Evolutionary conservation across 2,797 vertebrate species (phyloP), one percentile per base, ranked within the genome.

Genomic region (Lemur catta): DNA sequence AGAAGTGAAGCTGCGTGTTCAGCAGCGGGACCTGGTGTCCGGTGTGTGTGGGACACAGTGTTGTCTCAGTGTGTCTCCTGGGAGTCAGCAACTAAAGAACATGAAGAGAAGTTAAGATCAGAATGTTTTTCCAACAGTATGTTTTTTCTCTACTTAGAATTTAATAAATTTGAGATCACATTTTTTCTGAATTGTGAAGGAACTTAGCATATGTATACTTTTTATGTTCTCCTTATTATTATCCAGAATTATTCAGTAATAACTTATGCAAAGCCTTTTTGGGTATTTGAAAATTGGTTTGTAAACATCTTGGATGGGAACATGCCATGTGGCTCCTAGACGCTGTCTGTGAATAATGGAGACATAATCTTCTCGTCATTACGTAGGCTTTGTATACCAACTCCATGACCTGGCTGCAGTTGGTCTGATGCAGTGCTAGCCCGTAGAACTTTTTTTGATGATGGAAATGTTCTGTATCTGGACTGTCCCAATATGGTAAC

Each of bases 21-120:
- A n/a, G 97, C 91, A 46, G 99, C 99, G 1, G 99, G 99, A 30
- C 99, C 99, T 0, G 99, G 99, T 0, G 91, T 99, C 94, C 98
- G 98, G 0, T 99, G 99, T 55, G 81, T 99, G 33, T 99, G 99
- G 99, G 98, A 99, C 93, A 6, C n/a, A 72, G 85, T 6, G 82
- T 89, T 75, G 12, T 93, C 79, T 22, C 93, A 65, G 89, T 99
- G 99, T 81, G 28, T 99, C 93, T 98, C 99, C 26, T 99, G 99
- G 99, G 99, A 99, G 82, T 90, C 94, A 28, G 78, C 97, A 0
- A 92, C 97, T 0, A 48, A 96, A 3, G 30, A 94, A 0, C 99
- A 99, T 63, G 97, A 98, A 67, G 99, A 98, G 65, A 98, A 98
- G 87, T 98, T 99, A 61, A 97, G 98, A 0, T 98, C 98, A 7